Conservation (phyloP, 1,140 invertebrate species). For the Caerostris darwini region DNA sequence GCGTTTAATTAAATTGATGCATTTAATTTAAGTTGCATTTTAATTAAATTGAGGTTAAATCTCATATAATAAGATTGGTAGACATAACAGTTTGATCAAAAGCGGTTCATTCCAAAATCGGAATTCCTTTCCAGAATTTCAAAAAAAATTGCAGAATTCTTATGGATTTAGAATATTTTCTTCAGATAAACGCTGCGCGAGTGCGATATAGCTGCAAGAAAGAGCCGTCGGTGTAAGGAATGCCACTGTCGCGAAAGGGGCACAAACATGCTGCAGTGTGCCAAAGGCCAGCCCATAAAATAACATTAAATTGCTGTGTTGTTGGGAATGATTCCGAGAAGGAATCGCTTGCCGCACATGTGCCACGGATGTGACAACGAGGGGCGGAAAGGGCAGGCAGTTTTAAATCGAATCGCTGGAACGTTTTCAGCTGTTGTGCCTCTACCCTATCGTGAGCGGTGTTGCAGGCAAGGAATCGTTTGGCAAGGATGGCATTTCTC, state of each 20-base stretch:
- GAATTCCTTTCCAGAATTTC: too few species aligned
- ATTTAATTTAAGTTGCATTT: too few species aligned
- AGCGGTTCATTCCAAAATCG: too few species aligned
- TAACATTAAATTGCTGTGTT: slow-evolving; percentile 41
- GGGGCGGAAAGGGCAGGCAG: background rate
- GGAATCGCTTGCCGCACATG: background rate
- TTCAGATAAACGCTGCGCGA: too few species aligned
- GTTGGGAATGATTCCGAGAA: slow-evolving; percentile 1
- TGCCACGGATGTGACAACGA: background rate
- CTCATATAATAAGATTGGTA: too few species aligned
- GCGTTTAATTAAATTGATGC: too few species aligned
- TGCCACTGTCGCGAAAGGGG: background rate
- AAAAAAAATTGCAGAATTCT: too few species aligned
- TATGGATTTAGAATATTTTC: too few species aligned
- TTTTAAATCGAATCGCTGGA: slow-evolving; percentile 33
- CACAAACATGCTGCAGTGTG: slow-evolving; percentile 4
- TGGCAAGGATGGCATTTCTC: background rate
- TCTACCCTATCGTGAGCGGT: background rate
- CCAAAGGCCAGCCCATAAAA: slow-evolving; percentile 38
- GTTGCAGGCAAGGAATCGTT: slow-evolving; percentile 3
- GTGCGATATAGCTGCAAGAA: too few species aligned
- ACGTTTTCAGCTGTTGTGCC: background rate
- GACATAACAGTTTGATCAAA: too few species aligned
- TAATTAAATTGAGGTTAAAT: too few species aligned
- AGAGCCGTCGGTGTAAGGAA: background rate